Evolutionary conservation across 1,140 invertebrate species (phyloP).

Genomic region (Planococcus citri): DNA sequence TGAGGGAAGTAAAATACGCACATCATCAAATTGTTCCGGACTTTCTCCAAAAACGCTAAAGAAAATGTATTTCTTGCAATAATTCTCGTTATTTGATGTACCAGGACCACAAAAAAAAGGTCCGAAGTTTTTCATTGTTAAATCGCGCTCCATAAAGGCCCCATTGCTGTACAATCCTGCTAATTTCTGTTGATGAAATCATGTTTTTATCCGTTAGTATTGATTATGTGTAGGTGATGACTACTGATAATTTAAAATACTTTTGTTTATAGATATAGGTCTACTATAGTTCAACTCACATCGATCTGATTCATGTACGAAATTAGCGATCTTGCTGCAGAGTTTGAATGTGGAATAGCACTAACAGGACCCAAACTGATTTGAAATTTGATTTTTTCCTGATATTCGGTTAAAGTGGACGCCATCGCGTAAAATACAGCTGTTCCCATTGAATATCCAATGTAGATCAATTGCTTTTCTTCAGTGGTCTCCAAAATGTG

Average conservation of each 20-base stretch:
- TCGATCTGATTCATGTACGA: slow-evolving; percentile 33
- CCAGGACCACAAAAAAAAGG: not conserved
- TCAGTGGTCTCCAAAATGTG: slow-evolving; percentile 41
- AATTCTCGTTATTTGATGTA: not conserved
- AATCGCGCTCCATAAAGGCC: not conserved
- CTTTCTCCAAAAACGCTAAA: not conserved
- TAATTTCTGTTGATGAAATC: too few relatives aligned
- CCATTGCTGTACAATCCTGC: not conserved
- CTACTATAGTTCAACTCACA: too few relatives aligned
- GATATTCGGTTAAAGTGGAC: slow-evolving; percentile 40
- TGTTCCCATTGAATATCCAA: slow-evolving; percentile 49
- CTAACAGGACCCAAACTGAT: slow-evolving; percentile 23
- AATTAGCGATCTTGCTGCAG: slow-evolving; percentile 47
- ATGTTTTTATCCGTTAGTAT: too few relatives aligned
- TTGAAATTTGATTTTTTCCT: slow-evolving; percentile 34
- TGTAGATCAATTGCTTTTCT: slow-evolving; percentile 38
- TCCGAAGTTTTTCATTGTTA: not conserved
- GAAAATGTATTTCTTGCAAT: not conserved
- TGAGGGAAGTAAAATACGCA: too few relatives aligned
- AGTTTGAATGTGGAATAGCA: slow-evolving; percentile 30
- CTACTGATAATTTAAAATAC: too few relatives aligned
- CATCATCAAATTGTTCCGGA: not conserved
- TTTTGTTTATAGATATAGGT: too few relatives aligned
- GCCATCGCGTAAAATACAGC: slow-evolving; percentile 38
- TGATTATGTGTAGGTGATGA: too few relatives aligned